Evolutionary conservation across 2,797 vertebrate genomes (phyloP).

Genomic region (Schizopygopsis pylzovi): DNA sequence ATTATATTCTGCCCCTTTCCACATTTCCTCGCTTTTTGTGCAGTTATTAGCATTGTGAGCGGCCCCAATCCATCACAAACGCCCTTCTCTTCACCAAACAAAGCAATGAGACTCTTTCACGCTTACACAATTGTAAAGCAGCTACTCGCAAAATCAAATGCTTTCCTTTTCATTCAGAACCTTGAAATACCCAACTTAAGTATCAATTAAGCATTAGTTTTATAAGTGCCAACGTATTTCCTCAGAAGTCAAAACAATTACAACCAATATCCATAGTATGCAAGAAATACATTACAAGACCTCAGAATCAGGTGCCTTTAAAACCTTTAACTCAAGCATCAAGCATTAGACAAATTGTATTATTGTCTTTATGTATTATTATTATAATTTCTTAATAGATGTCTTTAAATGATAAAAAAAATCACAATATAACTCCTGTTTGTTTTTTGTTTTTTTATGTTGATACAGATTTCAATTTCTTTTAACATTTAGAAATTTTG

Average conservation of each 20-base stretch:
- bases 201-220: not conserved
- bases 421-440: not conserved
- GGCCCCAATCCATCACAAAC: constrained; percentile 27
- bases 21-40: constrained; percentile 20
- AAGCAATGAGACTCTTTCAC: constrained; percentile 3
- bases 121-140: constrained; percentile 43
- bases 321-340: not conserved
- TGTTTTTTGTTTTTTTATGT: not conserved
- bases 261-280: not conserved
- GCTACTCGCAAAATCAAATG: not conserved
- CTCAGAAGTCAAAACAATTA: not conserved
- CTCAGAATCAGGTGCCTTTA: not conserved
- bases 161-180: not conserved
- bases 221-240: not conserved
- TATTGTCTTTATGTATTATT: not conserved
- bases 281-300: not conserved
- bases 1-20: constrained; percentile 15
- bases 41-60: constrained; percentile 17
- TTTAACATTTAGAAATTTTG: not conserved
- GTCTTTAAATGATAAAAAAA: not conserved
- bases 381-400: not conserved
- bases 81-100: constrained; percentile 27
- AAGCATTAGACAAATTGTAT: not conserved
- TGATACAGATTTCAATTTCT: not conserved
- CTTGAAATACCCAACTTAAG: not conserved